Evolutionary conservation across 2,888 invertebrate genomes (phyloP), one percentile per base, ranked within the genome.

Genomic region (Amphimallon solstitiale): DNA sequence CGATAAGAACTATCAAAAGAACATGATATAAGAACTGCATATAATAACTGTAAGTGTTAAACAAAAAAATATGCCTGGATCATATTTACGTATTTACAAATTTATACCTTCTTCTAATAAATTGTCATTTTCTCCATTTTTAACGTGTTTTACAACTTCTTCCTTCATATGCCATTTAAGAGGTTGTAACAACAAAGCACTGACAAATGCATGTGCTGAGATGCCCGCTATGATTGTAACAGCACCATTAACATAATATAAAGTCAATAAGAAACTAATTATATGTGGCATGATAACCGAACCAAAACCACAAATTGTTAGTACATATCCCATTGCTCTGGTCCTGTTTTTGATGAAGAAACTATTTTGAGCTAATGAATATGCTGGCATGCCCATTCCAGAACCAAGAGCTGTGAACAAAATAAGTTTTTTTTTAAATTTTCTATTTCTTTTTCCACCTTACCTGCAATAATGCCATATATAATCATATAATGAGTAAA

Each of bases 391-490:
- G 0, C 85, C 84, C 63, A 89, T 81, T 54, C 86, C 86, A 70
- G 87, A 82, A 23, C 90, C 90, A 74, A 86, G 79, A 48, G 90
- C 90, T 90, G 81, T 72, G 85, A 85, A 64, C 64, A 54, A 34
- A 46, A 45, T 17, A 10, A 2, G 9, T 6, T 17, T 19, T 45
- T 29, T 9, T 17, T 9, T n/a, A 2, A n/a, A 17, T 17, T 17
- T 12, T 2, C 1, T 9, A 45, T 2, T 19, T 45, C 2, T 45
- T 0, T 7, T 29, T 14, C 1, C 12, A 43, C 9, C 66, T 87
- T 82, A 91, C 91, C 89, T 79, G 89, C 86, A 72, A 90, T 84
- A 76, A 91, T 82, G 78, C 91, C 89, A 81, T 90, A 91, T 1
- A 86, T 85, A 54, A 91, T 78, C 63, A 91, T 79, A 74, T 90